A percentile compares a stretch with the other conserved stretches of the same genome.
Evolutionary conservation across 2,113 vertebrate species (phyloP).

Genomic region (Terrapene triunguis): DNA sequence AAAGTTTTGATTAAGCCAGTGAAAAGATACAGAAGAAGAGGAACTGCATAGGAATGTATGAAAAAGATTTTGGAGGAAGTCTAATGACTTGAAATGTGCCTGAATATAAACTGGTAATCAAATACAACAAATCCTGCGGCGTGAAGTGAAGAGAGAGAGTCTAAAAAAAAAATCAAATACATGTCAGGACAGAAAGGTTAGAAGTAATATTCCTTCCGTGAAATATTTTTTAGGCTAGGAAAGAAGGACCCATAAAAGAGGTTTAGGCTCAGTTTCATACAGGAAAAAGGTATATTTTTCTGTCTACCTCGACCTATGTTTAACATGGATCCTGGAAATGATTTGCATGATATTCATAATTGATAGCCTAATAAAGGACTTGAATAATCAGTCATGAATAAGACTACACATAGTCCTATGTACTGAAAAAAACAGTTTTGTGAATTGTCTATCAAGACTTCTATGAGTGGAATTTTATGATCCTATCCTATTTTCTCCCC

Average conservation of each 20-base stretch:
- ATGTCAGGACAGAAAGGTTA: neutral
- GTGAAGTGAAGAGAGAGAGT: neutral
- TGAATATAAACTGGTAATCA: conserved; percentile 25
- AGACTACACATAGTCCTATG: neutral
- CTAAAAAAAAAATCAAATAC: neutral
- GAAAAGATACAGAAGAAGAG: neutral
- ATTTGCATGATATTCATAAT: neutral
- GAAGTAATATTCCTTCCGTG: neutral
- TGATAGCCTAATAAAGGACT: neutral
- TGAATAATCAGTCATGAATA: neutral
- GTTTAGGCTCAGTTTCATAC: conserved; percentile 4
- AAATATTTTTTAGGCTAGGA: neutral
- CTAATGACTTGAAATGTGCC: conserved; percentile 8
- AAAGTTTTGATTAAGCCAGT: neutral
- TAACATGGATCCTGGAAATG: neutral
- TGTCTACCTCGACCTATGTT: neutral
- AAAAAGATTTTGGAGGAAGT: neutral
- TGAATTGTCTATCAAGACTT: neutral
- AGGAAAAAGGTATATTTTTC: neutral
- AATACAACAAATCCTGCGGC: neutral
- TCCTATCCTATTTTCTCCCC: neutral
- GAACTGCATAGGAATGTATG: neutral
- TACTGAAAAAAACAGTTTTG: neutral
- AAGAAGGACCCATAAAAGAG: neutral
- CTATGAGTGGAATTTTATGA: neutral